phyloP scores from a whole-genome alignment of 2,888 invertebrate genomes.

The Ceraclea dissimilis region DNA sequence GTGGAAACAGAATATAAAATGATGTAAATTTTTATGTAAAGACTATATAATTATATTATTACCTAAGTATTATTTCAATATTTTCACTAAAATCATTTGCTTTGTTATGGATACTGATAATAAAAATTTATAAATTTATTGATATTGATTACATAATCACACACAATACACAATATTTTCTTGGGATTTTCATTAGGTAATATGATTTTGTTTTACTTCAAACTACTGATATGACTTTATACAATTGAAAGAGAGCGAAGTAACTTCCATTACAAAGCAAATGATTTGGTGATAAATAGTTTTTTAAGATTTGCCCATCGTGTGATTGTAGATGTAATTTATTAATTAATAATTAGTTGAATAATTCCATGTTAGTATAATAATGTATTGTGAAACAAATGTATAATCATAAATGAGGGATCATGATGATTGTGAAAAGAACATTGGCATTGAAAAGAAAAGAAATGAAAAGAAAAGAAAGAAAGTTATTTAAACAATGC shows the following conservation, averaged over 20 bases:
- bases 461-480: conserved; percentile 2
- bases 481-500: conserved; percentile 21
- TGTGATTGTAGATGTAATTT: conserved; percentile 27
- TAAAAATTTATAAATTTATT: no score
- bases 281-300: not conserved
- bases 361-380: conserved; percentile 25
- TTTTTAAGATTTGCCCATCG: conserved; percentile 26
- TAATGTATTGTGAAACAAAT: conserved; percentile 21
- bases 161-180: no score
- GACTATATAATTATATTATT: not conserved
- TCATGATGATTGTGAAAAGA: conserved; percentile 7
- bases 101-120: not conserved
- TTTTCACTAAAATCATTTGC: not conserved
- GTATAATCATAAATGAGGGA: conserved; percentile 1
- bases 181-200: no score
- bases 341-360: conserved; percentile 22
- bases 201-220: no score
- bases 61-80: not conserved
- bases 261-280: not conserved
- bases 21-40: not conserved
- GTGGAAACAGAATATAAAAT: not conserved
- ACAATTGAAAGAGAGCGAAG: no score
- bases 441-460: conserved; percentile 7
- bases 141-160: no score
- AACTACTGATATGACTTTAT: no score